Evolutionary conservation across 92 coral and sea anemone species (phyloP).

Genomic region (Blastomussa wellsi): DNA sequence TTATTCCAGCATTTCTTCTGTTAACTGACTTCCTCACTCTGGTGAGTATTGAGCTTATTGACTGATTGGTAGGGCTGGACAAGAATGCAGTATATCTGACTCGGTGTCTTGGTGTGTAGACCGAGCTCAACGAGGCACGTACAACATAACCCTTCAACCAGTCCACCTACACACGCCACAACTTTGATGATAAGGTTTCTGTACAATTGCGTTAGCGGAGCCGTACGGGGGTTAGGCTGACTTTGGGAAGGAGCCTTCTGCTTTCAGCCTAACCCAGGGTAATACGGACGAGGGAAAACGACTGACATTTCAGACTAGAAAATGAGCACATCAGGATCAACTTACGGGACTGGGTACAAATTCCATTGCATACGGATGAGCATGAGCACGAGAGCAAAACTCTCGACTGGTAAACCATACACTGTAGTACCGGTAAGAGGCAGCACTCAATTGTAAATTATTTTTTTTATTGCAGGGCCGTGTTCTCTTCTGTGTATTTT

Average conservation of each 20-base stretch:
- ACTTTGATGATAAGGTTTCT: too few relatives aligned
- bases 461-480: conserved; percentile 70
- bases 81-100: background rate
- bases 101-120: background rate
- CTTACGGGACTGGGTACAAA: too few relatives aligned
- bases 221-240: too few relatives aligned
- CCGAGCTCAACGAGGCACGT: background rate
- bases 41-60: conserved; percentile 53
- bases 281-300: too few relatives aligned
- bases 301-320: too few relatives aligned
- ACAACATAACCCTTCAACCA: background rate
- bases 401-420: too few relatives aligned
- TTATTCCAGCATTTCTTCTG: conserved; percentile 84
- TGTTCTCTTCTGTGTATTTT: conserved; percentile 69
- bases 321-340: too few relatives aligned
- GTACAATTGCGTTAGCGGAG: too few relatives aligned
- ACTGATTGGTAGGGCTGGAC: background rate
- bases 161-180: background rate
- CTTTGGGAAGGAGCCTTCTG: too few relatives aligned
- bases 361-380: too few relatives aligned
- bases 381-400: too few relatives aligned
- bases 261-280: too few relatives aligned
- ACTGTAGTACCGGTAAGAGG: background rate
- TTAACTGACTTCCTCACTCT: conserved; percentile 83
- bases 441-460: background rate